Percentiles rank a stretch among this genome's conserved stretches.
phyloP scores from a whole-genome alignment of 2,797 vertebrate species.

The Garrulus glandarius region DNA sequence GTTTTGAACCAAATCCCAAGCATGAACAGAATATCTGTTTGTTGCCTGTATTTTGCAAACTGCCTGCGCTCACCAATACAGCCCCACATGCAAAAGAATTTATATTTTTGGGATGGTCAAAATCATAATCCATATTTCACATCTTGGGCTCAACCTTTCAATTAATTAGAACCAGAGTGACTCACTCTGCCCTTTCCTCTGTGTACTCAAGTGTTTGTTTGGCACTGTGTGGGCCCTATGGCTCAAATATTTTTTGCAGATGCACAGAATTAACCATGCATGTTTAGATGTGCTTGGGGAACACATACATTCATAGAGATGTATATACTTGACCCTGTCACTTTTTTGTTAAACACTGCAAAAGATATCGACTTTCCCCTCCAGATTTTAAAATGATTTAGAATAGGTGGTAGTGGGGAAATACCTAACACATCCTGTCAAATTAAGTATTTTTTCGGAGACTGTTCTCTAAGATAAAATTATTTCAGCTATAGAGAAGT shows the following conservation, averaged over 20 bases:
- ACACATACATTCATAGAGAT: background rate
- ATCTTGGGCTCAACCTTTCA: background rate
- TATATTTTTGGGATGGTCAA: background rate
- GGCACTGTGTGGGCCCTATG: slow-evolving; percentile 43
- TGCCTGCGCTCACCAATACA: background rate
- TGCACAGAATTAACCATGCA: slow-evolving; percentile 31
- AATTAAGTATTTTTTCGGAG: slow-evolving; percentile 29
- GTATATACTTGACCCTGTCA: slow-evolving; percentile 49
- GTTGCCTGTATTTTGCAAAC: background rate
- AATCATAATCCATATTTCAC: background rate
- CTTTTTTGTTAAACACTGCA: slow-evolving; percentile 41
- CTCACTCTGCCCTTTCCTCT: background rate
- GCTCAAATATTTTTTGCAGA: slow-evolving; percentile 54
- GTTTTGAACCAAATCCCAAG: background rate
- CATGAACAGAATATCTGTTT: background rate
- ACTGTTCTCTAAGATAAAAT: background rate
- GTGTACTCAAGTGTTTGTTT: slow-evolving; percentile 31
- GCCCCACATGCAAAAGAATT: background rate
- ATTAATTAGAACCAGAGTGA: slow-evolving; percentile 42
- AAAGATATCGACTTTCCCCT: slow-evolving; percentile 31
- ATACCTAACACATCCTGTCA: slow-evolving; percentile 19
- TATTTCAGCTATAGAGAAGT: slow-evolving; percentile 13
- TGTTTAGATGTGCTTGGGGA: slow-evolving; percentile 56
- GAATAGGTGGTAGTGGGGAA: slow-evolving; percentile 21
- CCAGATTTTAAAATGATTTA: slow-evolving; percentile 49